These are phyloP conservation scores for Luidia sarsii DNA, from an alignment of 53 echinoderm and acorn worm genomes.

Conservation along the genomic window DNA sequence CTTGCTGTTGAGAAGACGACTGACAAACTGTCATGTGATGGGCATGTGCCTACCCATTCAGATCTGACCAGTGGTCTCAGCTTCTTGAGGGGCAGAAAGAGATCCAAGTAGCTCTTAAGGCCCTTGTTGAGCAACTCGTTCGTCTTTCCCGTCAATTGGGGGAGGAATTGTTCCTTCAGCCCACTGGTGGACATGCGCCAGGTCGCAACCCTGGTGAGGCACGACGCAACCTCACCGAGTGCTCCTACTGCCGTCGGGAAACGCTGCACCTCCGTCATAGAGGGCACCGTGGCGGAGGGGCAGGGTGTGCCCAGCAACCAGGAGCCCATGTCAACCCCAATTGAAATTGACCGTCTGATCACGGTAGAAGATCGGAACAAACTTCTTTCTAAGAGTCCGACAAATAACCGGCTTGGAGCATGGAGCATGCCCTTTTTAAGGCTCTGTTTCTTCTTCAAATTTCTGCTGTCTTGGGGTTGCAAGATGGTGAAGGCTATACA, in stretches of 20 bases:
- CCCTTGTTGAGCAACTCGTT: slow-evolving; percentile 8
- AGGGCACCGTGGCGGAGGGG: slow-evolving; percentile 19
- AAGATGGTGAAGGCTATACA: too few relatives aligned
- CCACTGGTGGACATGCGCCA: neutral
- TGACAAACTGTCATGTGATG: too few relatives aligned
- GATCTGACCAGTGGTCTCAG: neutral
- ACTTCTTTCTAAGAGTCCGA: slow-evolving; percentile 16
- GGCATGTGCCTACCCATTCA: too few relatives aligned
- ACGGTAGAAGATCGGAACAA: neutral
- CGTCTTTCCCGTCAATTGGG: neutral
- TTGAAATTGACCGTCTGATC: slow-evolving; percentile 5
- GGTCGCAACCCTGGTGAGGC: too few relatives aligned
- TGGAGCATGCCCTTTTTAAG: too few relatives aligned
- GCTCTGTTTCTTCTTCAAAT: too few relatives aligned
- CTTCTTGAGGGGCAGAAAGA: slow-evolving; percentile 2
- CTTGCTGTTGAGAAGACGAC: too few relatives aligned
- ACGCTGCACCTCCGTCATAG: slow-evolving; percentile 28
- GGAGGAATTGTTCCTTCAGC: neutral
- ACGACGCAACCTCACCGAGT: neutral
- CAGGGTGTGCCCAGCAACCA: slow-evolving; percentile 8
- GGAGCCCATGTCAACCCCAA: too few relatives aligned
- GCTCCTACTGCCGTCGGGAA: slow-evolving; percentile 26
- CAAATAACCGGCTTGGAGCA: too few relatives aligned
- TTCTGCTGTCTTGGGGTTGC: too few relatives aligned
- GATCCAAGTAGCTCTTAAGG: neutral